Percentiles rank a stretch among this genome's conserved stretches.
Conservation (phyloP, 2,113 vertebrate species). For the Sebastes schlegelii region DNA sequence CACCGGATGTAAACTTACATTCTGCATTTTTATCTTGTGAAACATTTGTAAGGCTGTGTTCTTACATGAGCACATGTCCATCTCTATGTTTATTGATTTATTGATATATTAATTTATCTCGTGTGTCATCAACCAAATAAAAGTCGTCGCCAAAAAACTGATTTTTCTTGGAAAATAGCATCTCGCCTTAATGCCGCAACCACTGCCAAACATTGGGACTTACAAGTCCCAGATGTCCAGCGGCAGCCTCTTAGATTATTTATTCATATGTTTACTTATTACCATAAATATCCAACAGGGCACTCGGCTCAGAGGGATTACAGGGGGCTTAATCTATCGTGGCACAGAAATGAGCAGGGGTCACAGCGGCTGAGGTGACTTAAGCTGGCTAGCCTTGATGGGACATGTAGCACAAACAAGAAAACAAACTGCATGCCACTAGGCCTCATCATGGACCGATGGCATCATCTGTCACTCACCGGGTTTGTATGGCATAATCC, state of each 20-base stretch:
- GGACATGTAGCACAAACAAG: slow-evolving; percentile 74
- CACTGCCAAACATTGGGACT: slow-evolving; percentile 63
- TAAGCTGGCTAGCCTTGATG: slow-evolving; percentile 75
- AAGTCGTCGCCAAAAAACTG: slow-evolving; percentile 18
- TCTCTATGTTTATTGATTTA: background rate
- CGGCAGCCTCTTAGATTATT: slow-evolving; percentile 73
- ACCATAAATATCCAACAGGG: slow-evolving; percentile 79
- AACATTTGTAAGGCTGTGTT: background rate
- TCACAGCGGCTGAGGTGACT: slow-evolving; percentile 78
- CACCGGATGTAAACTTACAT: slow-evolving; percentile 30
- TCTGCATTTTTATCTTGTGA: slow-evolving; percentile 16
- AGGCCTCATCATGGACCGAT: slow-evolving; percentile 43
- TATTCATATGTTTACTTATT: slow-evolving; percentile 83
- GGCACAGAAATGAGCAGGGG: slow-evolving; percentile 82
- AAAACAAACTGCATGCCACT: slow-evolving; percentile 67
- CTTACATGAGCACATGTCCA: background rate
- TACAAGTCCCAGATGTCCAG: slow-evolving; percentile 70
- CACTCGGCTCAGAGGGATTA: slow-evolving; percentile 77
- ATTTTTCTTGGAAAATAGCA: slow-evolving; percentile 64
- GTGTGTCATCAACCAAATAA: background rate
- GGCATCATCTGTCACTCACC: slow-evolving; percentile 65
- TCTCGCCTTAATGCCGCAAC: slow-evolving; percentile 54
- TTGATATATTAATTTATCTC: slow-evolving; percentile 1
- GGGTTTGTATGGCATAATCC: slow-evolving; percentile 36
- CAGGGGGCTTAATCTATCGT: slow-evolving; percentile 77